phyloP scores from a whole-genome alignment of 2,888 invertebrate genomes.

The Lasioglossum oenotherae region DNA sequence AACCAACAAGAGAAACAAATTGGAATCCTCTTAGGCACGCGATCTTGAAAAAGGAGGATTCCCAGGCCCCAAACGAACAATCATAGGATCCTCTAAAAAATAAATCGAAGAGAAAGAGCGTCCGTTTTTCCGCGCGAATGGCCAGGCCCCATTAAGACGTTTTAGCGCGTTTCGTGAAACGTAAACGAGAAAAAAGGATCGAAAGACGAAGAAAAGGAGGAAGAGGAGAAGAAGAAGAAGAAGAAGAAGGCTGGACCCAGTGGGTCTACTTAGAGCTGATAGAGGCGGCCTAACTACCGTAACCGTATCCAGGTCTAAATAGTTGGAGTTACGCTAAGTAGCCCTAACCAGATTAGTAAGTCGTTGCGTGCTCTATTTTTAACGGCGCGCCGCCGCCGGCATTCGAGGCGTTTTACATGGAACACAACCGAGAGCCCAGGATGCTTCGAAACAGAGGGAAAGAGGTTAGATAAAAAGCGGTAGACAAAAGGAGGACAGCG shows the following conservation, averaged over 20 bases:
- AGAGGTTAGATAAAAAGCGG: slow-evolving; percentile 44
- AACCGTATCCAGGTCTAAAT: slow-evolving; percentile 83
- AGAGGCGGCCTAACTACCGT: slow-evolving; percentile 71
- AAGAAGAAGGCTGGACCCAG: slow-evolving; percentile 21
- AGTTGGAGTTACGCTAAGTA: slow-evolving; percentile 84
- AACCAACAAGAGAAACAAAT: too few species aligned
- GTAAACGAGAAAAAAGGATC: slow-evolving; percentile 7
- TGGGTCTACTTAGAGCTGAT: slow-evolving; percentile 69
- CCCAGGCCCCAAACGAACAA: background rate
- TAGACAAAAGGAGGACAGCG: slow-evolving; percentile 44
- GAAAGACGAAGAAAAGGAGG: background rate
- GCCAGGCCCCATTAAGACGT: slow-evolving; percentile 76
- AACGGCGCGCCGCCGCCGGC: slow-evolving; percentile 72
- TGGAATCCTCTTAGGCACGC: background rate
- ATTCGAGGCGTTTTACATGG: slow-evolving; percentile 68
- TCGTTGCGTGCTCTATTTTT: slow-evolving; percentile 84
- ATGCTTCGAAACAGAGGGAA: slow-evolving; percentile 45
- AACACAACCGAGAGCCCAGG: slow-evolving; percentile 47
- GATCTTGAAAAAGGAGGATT: background rate
- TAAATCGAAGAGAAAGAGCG: background rate
- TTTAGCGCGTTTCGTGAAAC: slow-evolving; percentile 82
- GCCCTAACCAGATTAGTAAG: slow-evolving; percentile 84
- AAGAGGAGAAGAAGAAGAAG: background rate
- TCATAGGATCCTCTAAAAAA: background rate
- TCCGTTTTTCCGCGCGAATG: slow-evolving; percentile 53